These are phyloP conservation scores for Ariolimax columbianus DNA, from an alignment of 2,888 invertebrate genomes.

Conservation along the genomic window DNA sequence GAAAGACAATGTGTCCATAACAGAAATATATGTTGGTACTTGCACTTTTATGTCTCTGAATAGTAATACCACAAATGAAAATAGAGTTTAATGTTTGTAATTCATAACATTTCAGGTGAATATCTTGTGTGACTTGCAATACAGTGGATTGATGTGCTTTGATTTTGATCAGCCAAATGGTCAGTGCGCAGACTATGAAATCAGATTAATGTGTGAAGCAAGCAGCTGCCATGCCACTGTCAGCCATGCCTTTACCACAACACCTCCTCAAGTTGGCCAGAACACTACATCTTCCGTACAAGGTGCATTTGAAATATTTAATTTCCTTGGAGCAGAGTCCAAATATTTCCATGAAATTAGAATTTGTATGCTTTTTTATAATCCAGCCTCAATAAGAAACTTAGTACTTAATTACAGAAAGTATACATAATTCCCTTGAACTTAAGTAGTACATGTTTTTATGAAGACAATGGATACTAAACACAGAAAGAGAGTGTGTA, in stretches of 20 bases:
- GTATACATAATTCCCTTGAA: not conserved
- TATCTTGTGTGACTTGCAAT: slow-evolving; percentile 54
- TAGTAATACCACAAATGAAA: not conserved
- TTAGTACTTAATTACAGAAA: not conserved
- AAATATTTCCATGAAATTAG: not conserved
- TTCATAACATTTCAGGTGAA: slow-evolving; percentile 34
- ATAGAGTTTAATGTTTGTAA: not conserved
- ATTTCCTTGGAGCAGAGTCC: not conserved
- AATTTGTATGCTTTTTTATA: not conserved
- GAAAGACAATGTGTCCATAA: no score
- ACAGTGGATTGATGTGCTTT: slow-evolving; percentile 56
- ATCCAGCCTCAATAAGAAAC: not conserved
- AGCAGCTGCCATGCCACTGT: slow-evolving; percentile 38
- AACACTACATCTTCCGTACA: not conserved
- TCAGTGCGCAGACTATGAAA: slow-evolving; percentile 58
- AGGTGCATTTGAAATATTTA: slow-evolving; percentile 23
- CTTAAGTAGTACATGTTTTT: no score
- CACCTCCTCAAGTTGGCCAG: not conserved
- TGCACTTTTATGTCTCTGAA: not conserved
- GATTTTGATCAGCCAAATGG: slow-evolving; percentile 47
- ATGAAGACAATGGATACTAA: no score
- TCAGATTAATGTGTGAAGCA: slow-evolving; percentile 58
- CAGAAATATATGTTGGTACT: not conserved
- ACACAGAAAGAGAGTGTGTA: no score
- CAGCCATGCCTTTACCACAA: not conserved